Evolutionary conservation across 2,797 vertebrate species (phyloP), one percentile per base, ranked within the genome.

Genomic region (Ptychadena robeensis): DNA sequence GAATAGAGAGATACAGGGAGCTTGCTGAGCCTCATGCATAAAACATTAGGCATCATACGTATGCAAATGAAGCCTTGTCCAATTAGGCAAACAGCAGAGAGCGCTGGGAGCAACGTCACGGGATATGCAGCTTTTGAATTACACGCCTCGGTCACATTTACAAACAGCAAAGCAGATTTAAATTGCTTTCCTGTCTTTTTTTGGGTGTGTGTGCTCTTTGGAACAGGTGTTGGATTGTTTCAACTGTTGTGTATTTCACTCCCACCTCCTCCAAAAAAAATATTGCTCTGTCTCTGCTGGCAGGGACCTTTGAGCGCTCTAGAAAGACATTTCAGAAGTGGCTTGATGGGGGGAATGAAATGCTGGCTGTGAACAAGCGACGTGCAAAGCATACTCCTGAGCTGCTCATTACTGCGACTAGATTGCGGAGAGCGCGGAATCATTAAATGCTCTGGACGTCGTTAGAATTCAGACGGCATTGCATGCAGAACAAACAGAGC

Each of bases 11-110:
- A 68, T 70, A 28, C 15, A 53, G 66, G 37, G 82, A 44, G 64
- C 91, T 88, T 82, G 88, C 88, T 90, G 89, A 83, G 88, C 87
- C 79, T 93, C 86, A 92, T 91, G 87, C 87, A 94, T 94, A 92
- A 93, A 92, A 91, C 90, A 94, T 90, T 88, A 93, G 89, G 85
- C 83, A 89, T 88, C 87, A 89, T 88, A 86, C 75, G 88, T 90
- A 93, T 92, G 92, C 88, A 92, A 93, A 93, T 90, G 28, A 84
- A 76, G 63, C 87, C 87, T 87, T 89, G 87, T 83, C 86, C 89
- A 93, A 90, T 94, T 93, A 93, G 87, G 88, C 87, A 91, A 85
- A 89, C 63, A 91, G 87, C 82, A 87, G 48, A 89, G 90, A 89
- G 89, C 85, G 88, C 65, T 89, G 87, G 88, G 87, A 92, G 90